A percentile compares a stretch with the other conserved stretches of the same genome.
Conservation (phyloP, 1,140 invertebrate genomes). For the Lordiphosa collinella region DNA sequence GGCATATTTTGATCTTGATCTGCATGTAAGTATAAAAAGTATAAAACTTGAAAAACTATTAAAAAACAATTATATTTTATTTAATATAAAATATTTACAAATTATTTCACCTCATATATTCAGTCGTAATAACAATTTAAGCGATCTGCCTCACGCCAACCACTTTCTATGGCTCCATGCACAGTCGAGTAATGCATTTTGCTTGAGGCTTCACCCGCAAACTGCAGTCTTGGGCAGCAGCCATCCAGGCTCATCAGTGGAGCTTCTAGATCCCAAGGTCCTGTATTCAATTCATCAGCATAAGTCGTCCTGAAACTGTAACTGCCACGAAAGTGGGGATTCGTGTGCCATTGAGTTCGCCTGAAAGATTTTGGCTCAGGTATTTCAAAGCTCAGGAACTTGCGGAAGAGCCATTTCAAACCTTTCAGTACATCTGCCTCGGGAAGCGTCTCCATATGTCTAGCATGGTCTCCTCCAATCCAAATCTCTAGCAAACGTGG, state of each 20-base stretch:
- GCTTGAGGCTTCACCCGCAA: slow-evolving; percentile 87
- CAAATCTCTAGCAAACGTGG: slow-evolving; percentile 82
- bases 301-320: slow-evolving; percentile 84
- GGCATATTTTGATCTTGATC: too few species aligned
- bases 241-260: slow-evolving; percentile 30
- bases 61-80: too few species aligned
- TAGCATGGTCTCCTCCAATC: slow-evolving; percentile 81
- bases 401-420: slow-evolving; percentile 69
- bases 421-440: slow-evolving; percentile 78
- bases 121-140: slow-evolving; percentile 3
- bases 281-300: slow-evolving; percentile 80
- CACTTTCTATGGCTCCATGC: slow-evolving; percentile 89
- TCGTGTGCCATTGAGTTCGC: slow-evolving; percentile 82
- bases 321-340: slow-evolving; percentile 84
- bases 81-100: too few species aligned
- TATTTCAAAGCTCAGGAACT: slow-evolving; percentile 29
- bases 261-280: slow-evolving; percentile 57
- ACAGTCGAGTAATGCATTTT: slow-evolving; percentile 86
- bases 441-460: slow-evolving; percentile 80
- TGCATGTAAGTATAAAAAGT: too few species aligned
- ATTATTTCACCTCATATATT: too few species aligned
- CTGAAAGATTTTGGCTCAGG: slow-evolving; percentile 37
- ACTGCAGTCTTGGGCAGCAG: slow-evolving; percentile 80
- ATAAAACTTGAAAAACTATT: too few species aligned
- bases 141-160: slow-evolving; percentile 86